Base-by-base conservation (phyloP, 2,113 vertebrate genomes). In the Hassar affinis region DNA sequence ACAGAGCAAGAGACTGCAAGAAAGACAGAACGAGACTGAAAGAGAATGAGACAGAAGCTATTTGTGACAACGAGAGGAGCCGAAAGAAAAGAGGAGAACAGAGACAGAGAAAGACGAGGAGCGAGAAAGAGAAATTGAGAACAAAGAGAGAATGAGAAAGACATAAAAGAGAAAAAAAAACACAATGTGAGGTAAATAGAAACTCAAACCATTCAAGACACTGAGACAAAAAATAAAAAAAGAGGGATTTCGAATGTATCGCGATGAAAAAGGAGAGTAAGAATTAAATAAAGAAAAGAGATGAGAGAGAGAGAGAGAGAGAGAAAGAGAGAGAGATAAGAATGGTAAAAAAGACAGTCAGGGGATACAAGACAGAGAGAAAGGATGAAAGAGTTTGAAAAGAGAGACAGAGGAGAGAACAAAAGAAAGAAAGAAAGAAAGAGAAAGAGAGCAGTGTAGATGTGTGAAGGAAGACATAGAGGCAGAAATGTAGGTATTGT, bases 31-130 rank as follows among this genome's bases (percentile, higher is more conserved):
- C 51, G 25, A 74, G 45, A 49, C 22, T 49, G 42, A 76, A 27
- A 76, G 66, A 51, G 49, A 74, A 74, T 51, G 25, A 74, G 45
- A 17, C 71, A 49, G 71, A 76, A 54, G 51, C 49, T 52, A 54
- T 54, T 51, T 76, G 49, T 54, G 51, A 76, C 49, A 76, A 18
- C 3, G 14, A 33, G 72, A 52, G 49, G 8, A 9, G 49, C 25
- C 5, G n/a, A 79, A 49, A 64, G 64, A n/a, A 59, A 52, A 80
- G 30, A 25, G 30, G 17, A 18, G 69, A 64, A 57, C 14, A 56
- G 33, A 57, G 17, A 81, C 35, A 18, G 30, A 56, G 57, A 72
- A 22, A 47, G 33, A 64, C 5, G 18, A 35, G n/a, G 68, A 64
- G n/a, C n/a, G 11, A 59, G 17, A 59, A 4, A 76, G 12, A 66